phyloP scores from a whole-genome alignment of 2,113 vertebrate genomes.

The Ibidorhyncha struthersii region DNA sequence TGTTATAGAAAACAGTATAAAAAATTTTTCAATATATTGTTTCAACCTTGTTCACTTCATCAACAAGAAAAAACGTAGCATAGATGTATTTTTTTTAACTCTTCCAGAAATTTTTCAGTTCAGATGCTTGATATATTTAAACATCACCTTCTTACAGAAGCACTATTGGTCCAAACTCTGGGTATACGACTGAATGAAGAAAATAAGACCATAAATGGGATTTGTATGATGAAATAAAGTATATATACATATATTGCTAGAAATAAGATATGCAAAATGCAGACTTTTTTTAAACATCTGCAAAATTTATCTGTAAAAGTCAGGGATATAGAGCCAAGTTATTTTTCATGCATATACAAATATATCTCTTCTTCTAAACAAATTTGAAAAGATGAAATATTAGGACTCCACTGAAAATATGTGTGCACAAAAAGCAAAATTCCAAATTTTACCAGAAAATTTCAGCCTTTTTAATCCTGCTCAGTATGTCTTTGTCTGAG shows the following conservation, averaged over 20 bases:
- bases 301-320: neutral
- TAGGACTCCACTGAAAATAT: neutral
- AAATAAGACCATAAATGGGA: neutral
- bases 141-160: neutral
- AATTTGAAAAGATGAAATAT: neutral
- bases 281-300: neutral
- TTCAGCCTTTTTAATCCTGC: neutral
- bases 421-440: neutral
- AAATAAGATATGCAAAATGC: neutral
- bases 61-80: neutral
- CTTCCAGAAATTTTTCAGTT: neutral
- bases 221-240: neutral
- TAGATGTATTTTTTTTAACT: neutral
- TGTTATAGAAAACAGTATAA: neutral
- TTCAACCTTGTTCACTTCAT: neutral
- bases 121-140: neutral
- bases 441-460: neutral
- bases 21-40: neutral
- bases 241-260: no score
- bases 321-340: accelerated
- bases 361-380: neutral
- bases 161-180: neutral
- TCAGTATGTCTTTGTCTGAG: neutral
- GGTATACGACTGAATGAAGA: neutral
- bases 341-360: neutral